Evolutionary conservation across 2,797 vertebrate genomes (phyloP).

Genomic region (Trematomus bernacchii): DNA sequence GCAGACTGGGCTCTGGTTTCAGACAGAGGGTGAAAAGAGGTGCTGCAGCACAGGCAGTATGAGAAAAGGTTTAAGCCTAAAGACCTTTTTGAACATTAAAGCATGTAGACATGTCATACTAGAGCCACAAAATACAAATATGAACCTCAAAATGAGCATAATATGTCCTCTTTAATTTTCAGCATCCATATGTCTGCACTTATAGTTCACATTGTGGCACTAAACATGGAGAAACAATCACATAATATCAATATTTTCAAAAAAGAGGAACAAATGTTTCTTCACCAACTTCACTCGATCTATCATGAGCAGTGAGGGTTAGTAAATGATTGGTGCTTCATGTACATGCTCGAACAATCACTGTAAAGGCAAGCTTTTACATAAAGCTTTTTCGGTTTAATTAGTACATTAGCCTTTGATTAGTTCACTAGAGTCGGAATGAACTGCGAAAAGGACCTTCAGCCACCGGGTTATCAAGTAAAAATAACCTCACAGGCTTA

Average conservation of each 20-base stretch:
- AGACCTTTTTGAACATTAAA: no score
- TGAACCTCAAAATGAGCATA: no score
- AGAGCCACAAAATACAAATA: no score
- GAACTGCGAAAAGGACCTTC: constrained; percentile 34
- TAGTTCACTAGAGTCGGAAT: constrained; percentile 22
- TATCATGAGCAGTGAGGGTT: not conserved
- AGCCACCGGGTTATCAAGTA: not conserved
- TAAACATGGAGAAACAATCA: constrained; percentile 12
- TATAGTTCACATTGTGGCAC: not conserved
- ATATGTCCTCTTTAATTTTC: constrained; percentile 5
- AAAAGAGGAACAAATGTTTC: not conserved
- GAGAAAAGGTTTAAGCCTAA: no score
- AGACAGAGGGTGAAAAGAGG: no score
- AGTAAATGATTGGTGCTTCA: not conserved
- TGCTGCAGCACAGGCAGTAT: no score
- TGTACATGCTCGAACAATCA: not conserved
- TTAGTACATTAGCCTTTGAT: constrained; percentile 44
- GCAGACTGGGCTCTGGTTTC: no score
- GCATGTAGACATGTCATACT: no score
- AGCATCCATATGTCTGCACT: not conserved
- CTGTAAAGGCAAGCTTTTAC: constrained; percentile 23
- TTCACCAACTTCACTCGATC: not conserved
- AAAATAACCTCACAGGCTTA: not conserved
- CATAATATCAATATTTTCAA: not conserved
- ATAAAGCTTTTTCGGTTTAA: constrained; percentile 20